Base-by-base conservation (phyloP, 2,113 vertebrate species). In the Scomber colias region DNA sequence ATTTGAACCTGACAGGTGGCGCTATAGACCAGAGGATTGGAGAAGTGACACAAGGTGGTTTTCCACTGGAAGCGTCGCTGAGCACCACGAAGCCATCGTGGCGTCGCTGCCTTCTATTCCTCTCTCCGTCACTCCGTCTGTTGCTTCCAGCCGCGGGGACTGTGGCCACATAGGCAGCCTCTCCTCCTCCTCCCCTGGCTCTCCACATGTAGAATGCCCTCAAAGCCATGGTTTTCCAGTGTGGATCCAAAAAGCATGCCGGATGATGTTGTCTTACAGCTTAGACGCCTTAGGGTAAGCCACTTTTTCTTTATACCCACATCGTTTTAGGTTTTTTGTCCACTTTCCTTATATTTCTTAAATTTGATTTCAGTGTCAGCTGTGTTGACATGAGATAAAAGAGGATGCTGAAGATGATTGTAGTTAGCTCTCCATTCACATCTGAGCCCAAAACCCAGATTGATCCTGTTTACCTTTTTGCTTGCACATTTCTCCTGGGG, bases 241-340 rank as follows among this genome's bases (percentile, higher is more conserved):
- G 79, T 93, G 86, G 70, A 96, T 90, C 75, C 69, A 92, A 94
- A 93, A 92, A 96, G 95, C 93, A 96, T 96, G 95, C 90, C 85
- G 92, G 94, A 95, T 95, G 92, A 95, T 93, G 94, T 92, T 88
- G 90, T 94, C 90, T 92, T 93, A 90, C 92, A 94, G 94, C 92
- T 95, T 79, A 95, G 92, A 94, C 85, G 93, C 94, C 94, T 91
- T 89, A 95, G 93, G 96, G 95, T 97, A 97, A 97, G 94, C 14
- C 85, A 77, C 64, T 78, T 48, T 50, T 67, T 48, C 31, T 53
- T 73, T 59, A 46, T 46, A 49, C 10, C 15, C 10, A 0, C 5
- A 24, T 66, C 31, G 7, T 35, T 61, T 9, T 27, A 27, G 24
- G 7, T 59, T 59, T 40, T 24, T 69, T 7, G 5, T 64, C 65